Conservation (phyloP, 2,888 invertebrate genomes). For the Cryptus viduatorius region DNA sequence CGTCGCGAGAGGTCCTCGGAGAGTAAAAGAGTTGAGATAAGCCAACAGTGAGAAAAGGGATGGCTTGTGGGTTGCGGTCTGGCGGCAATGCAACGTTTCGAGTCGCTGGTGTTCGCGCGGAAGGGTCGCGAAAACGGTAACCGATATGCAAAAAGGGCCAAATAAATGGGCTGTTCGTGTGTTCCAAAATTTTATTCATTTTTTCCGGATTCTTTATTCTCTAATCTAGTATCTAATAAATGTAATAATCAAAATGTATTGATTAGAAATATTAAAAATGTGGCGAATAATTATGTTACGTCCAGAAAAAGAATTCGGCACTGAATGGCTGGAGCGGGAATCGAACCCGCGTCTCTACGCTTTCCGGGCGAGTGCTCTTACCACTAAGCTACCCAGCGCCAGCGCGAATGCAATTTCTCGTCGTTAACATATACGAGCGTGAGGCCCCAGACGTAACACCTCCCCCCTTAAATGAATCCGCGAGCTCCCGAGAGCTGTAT, state of each 20-base stretch:
- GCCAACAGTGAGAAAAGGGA: conserved; percentile 43
- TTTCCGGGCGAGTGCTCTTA: too few relatives aligned
- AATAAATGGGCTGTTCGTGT: conserved; percentile 17
- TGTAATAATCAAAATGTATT: neutral
- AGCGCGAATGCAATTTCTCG: too few relatives aligned
- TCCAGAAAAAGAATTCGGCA: too few relatives aligned
- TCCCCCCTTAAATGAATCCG: too few relatives aligned
- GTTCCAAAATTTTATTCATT: neutral
- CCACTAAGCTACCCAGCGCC: too few relatives aligned
- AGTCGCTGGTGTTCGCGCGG: conserved; percentile 21
- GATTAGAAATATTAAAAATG: neutral
- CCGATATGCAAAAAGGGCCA: conserved; percentile 28
- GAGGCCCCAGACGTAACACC: too few relatives aligned
- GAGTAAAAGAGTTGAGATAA: conserved; percentile 71
- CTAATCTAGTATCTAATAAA: neutral
- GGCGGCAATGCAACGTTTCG: conserved; percentile 33
- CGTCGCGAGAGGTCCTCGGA: conserved; percentile 71
- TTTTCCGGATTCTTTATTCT: neutral
- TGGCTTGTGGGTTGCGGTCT: conserved; percentile 54
- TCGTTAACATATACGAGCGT: too few relatives aligned
- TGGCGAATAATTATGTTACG: neutral
- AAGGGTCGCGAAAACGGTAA: conserved; percentile 43
- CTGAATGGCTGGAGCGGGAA: too few relatives aligned
- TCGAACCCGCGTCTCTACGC: too few relatives aligned
- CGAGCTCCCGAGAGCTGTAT: too few relatives aligned